Percentiles rank a stretch among this genome's conserved stretches.
phyloP scores from a whole-genome alignment of 2,888 invertebrate species.

The Conistra vaccinii region DNA sequence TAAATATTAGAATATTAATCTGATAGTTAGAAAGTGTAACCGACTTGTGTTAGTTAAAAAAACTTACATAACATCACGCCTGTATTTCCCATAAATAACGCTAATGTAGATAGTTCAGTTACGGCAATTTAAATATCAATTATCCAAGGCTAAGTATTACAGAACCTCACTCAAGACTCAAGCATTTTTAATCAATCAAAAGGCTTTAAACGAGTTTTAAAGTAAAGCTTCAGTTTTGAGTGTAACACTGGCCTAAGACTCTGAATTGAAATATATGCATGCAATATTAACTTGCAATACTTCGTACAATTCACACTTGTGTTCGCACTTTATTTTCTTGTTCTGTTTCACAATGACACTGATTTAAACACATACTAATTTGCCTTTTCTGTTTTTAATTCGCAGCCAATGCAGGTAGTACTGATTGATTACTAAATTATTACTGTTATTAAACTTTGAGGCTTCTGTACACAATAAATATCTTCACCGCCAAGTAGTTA shows the following conservation, averaged over 20 bases:
- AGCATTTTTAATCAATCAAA: too few relatives aligned
- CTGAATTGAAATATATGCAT: slow-evolving; percentile 3
- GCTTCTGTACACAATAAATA: slow-evolving; percentile 41
- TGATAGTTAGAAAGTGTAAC: not conserved
- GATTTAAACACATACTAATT: slow-evolving; percentile 54
- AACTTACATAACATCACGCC: too few relatives aligned
- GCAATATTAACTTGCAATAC: too few relatives aligned
- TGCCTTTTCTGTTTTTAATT: slow-evolving; percentile 68
- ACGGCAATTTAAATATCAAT: not conserved
- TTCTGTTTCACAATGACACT: not conserved
- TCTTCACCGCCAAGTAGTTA: not conserved
- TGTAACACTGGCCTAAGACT: not conserved
- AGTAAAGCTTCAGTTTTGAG: too few relatives aligned
- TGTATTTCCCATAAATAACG: not conserved
- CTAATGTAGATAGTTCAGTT: not conserved
- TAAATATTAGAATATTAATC: not conserved
- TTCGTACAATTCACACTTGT: not conserved
- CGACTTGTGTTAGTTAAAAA: too few relatives aligned
- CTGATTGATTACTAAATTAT: slow-evolving; percentile 28
- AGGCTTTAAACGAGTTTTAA: too few relatives aligned
- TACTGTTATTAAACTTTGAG: slow-evolving; percentile 20
- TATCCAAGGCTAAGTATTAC: not conserved
- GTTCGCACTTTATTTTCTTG: not conserved
- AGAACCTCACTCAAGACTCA: too few relatives aligned
- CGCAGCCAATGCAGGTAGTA: slow-evolving; percentile 76